These are phyloP conservation scores for Parapristionchus giblindavisi DNA, from an alignment of 2,888 invertebrate genomes.

Conservation along the genomic window DNA sequence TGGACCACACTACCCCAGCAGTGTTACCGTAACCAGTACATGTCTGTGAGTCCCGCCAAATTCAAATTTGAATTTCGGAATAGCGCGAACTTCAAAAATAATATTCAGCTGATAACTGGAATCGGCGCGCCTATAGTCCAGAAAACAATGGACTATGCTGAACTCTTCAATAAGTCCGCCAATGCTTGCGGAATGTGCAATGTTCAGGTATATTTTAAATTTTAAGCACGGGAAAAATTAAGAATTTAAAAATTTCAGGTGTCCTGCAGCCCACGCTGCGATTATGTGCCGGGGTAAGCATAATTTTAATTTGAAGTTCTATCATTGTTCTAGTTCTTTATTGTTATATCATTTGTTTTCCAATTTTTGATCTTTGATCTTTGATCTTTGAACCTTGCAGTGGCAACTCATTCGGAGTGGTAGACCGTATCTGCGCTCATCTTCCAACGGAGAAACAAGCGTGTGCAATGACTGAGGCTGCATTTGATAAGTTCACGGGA, in stretches of 20 bases:
- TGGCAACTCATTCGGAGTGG: constrained; percentile 62
- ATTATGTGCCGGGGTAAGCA: constrained; percentile 41
- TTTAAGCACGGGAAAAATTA: not conserved
- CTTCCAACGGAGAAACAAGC: constrained; percentile 64
- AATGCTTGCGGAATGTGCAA: constrained; percentile 67
- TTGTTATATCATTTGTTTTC: constrained; percentile 36
- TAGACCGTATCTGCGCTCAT: constrained; percentile 61
- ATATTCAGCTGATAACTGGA: constrained; percentile 58
- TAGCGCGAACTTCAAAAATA: too few species aligned
- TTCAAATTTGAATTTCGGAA: not conserved
- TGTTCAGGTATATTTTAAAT: constrained; percentile 50
- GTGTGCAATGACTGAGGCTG: constrained; percentile 64
- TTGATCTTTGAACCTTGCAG: constrained; percentile 39
- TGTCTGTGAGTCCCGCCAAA: constrained; percentile 51
- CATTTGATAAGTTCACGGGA: constrained; percentile 55
- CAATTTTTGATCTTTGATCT: not conserved
- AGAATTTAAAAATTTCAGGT: not conserved
- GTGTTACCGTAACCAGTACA: constrained; percentile 63
- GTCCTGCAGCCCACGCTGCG: constrained; percentile 47
- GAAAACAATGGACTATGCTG: constrained; percentile 65
- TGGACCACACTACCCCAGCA: constrained; percentile 59
- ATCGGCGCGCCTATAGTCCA: constrained; percentile 64
- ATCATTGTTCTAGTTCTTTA: too few species aligned
- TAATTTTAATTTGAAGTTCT: not conserved
- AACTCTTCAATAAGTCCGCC: constrained; percentile 64